phyloP scores from a whole-genome alignment of 2,113 vertebrate genomes.

The Octodon degus region DNA sequence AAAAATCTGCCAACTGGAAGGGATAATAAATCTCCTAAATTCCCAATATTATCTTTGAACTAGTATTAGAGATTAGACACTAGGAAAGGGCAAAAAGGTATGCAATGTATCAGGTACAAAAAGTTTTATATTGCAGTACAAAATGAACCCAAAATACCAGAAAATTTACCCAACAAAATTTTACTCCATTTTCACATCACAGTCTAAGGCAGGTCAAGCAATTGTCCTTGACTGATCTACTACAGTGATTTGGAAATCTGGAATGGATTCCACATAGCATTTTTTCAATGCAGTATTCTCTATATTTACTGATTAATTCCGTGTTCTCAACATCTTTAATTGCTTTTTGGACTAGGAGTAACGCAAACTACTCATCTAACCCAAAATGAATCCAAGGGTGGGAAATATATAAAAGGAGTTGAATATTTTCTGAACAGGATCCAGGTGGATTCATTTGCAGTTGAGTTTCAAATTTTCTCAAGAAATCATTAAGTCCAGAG shows the following conservation, averaged over 20 bases:
- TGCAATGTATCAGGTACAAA: neutral
- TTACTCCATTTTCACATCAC: constrained; percentile 13
- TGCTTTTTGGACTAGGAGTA: constrained; percentile 5
- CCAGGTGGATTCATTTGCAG: neutral
- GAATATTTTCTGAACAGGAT: constrained; percentile 5
- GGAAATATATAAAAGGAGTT: neutral
- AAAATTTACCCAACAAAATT: constrained; percentile 24
- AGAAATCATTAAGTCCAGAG: neutral
- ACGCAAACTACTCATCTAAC: neutral
- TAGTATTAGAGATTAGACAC: neutral
- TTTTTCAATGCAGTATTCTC: neutral
- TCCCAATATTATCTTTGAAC: neutral
- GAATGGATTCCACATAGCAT: neutral
- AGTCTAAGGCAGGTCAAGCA: neutral
- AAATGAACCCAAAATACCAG: constrained; percentile 15
- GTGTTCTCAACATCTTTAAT: neutral
- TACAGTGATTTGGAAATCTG: neutral
- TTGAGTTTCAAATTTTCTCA: neutral
- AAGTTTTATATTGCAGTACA: neutral
- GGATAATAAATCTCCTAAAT: neutral
- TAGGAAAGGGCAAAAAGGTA: neutral
- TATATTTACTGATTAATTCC: neutral
- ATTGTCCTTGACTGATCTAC: neutral
- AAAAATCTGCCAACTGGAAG: neutral
- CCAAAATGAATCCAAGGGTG: neutral